Conservation (phyloP, 2,888 invertebrate species). For the Aleiodes testaceus region DNA sequence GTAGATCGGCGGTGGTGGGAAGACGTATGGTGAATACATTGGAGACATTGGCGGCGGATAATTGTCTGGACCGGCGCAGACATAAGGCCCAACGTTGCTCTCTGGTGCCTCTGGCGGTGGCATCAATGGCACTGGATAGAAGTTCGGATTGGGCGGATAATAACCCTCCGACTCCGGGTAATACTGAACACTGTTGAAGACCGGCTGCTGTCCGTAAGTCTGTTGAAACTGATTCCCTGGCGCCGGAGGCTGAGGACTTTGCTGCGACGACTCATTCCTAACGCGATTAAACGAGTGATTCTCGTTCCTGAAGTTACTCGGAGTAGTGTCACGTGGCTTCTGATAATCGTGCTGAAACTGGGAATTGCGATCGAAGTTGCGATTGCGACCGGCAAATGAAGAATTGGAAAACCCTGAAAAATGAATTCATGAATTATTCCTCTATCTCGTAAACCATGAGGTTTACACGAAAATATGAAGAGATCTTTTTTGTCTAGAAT, state of each 20-base stretch:
- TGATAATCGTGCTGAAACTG: slow-evolving; percentile 40
- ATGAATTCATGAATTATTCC: too few species aligned
- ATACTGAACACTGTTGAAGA: slow-evolving; percentile 44
- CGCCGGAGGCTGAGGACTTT: not conserved
- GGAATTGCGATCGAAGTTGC: not conserved
- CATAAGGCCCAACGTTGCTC: slow-evolving; percentile 40
- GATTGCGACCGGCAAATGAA: too few species aligned
- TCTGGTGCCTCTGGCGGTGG: slow-evolving; percentile 56
- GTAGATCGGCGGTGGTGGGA: slow-evolving; percentile 56
- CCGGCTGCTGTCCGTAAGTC: slow-evolving; percentile 40
- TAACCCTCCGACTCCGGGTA: slow-evolving; percentile 57
- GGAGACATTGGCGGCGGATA: slow-evolving; percentile 52
- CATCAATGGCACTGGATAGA: slow-evolving; percentile 57
- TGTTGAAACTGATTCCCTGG: slow-evolving; percentile 36
- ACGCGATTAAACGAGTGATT: too few species aligned
- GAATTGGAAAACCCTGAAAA: too few species aligned
- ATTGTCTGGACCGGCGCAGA: slow-evolving; percentile 45
- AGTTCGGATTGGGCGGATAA: slow-evolving; percentile 55
- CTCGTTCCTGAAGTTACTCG: too few species aligned
- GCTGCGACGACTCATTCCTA: too few species aligned
- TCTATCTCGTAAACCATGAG: too few species aligned
- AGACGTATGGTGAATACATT: slow-evolving; percentile 58
- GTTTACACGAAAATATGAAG: too few species aligned
- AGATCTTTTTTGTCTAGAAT: too few species aligned
- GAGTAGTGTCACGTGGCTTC: too few species aligned